Evolutionary conservation across 2,888 invertebrate species (phyloP).

Genomic region (Chaetogeoica ovagalla): DNA sequence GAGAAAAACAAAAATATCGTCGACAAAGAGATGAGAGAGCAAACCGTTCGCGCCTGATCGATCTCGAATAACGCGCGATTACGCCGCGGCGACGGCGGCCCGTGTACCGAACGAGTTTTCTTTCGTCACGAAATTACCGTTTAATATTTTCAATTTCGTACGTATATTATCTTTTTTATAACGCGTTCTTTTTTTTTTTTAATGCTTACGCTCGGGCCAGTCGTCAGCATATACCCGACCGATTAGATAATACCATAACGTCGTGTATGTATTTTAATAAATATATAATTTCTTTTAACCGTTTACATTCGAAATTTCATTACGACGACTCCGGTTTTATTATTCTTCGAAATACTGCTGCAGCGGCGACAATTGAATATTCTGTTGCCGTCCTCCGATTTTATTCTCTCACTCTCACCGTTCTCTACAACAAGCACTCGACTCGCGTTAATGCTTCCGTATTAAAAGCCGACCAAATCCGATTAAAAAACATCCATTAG

Average conservation of each 20-base stretch:
- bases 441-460: constrained; percentile 15
- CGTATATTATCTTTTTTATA: not conserved
- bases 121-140: constrained; percentile 8
- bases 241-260: too few relatives aligned
- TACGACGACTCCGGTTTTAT: not conserved
- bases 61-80: constrained; percentile 36
- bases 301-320: constrained; percentile 24
- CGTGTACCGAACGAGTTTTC: not conserved
- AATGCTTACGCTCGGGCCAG: constrained; percentile 24
- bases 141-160: not conserved
- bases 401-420: not conserved
- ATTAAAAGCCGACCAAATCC: constrained; percentile 44
- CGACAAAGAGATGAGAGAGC: not conserved
- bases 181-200: too few relatives aligned
- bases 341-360: too few relatives aligned
- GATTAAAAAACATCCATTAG: constrained; percentile 52
- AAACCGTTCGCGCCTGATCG: constrained; percentile 30
- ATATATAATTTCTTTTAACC: not conserved
- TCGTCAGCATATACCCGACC: not conserved
- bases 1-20: not conserved
- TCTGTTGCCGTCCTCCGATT: not conserved
- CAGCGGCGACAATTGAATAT: constrained; percentile 23
- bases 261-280: not conserved
- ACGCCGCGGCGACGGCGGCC: too few relatives aligned
- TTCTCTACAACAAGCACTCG: too few relatives aligned